phyloP scores from a whole-genome alignment of 2,888 invertebrate species.

The Caenorhabditis afra region DNA sequence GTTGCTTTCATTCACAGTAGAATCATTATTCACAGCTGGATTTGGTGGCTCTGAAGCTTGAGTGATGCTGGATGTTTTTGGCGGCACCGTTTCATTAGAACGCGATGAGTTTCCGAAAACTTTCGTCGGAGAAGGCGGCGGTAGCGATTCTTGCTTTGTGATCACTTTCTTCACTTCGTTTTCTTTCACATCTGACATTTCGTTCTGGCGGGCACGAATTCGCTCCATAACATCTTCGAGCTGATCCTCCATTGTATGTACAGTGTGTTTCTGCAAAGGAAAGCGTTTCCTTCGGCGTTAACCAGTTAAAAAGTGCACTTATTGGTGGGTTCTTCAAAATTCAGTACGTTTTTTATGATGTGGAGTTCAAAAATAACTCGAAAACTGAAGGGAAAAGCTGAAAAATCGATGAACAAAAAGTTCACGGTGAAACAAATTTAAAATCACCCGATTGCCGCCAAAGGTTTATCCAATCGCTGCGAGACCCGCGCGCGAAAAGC shows the following conservation, averaged over 20 bases:
- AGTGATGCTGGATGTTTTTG: not conserved
- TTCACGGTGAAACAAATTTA: conserved; percentile 15
- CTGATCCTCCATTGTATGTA: conserved; percentile 54
- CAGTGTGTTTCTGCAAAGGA: conserved; percentile 46
- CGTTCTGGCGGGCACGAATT: conserved; percentile 54
- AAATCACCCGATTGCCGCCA: conserved; percentile 37
- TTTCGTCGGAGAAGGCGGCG: conserved; percentile 28
- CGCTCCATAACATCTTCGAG: conserved; percentile 63
- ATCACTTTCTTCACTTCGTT: conserved; percentile 31
- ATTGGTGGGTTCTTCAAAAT: too few species aligned
- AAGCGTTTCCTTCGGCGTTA: not conserved
- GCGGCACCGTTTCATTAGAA: not conserved
- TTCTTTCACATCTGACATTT: conserved; percentile 59
- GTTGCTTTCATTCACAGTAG: conserved; percentile 2
- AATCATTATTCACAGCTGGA: not conserved
- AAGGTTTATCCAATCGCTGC: conserved; percentile 6
- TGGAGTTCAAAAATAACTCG: not conserved
- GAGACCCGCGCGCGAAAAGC: conserved; percentile 23
- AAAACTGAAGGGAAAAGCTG: not conserved
- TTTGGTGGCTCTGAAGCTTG: not conserved
- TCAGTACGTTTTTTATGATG: too few species aligned
- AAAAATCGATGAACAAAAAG: conserved; percentile 24
- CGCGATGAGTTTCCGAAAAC: conserved; percentile 34
- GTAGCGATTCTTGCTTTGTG: not conserved
- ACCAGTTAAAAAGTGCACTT: not conserved